Evolutionary conservation across 2,113 vertebrate genomes (phyloP), one percentile per base, ranked within the genome.

Genomic region (Eulacestoma nigropectus): DNA sequence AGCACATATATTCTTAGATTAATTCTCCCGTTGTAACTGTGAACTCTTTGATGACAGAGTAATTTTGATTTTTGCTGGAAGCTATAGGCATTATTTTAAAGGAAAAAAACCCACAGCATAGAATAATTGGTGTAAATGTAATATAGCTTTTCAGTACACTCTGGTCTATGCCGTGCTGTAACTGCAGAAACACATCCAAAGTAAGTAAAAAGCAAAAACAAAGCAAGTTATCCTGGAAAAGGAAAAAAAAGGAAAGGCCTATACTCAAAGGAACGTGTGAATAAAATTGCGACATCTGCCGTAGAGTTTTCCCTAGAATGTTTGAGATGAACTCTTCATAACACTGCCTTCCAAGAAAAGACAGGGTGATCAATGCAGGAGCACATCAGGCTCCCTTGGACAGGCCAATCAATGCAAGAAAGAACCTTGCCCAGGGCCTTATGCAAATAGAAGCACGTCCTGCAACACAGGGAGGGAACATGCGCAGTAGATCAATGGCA

Each of bases 381-480:
- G 99, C 98, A 98, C 98, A 99, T 98, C 98, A 99, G 99, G 98
- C 98, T 99, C 98, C 98, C 98, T 98, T 98, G 99, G 99, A 99
- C 99, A 99, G 99, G 98, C 98, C 99, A 99, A 99, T 99, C 99
- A 99, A 99, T 99, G 99, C 98, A 98, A 99, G 98, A 99, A 99
- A 99, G 98, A 99, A 99, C 99, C 99, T 99, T 99, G 99, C 99
- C 99, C 99, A 99, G 99, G 99, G 99, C 99, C 98, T 99, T 99
- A 99, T 99, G 99, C 99, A 99, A 99, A 99, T 99, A 98, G 98
- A 98, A 98, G 98, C 99, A 99, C 98, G 98, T 99, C 98, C 98
- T 97, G 98, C 98, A 99, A 99, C 98, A 99, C 97, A 97, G 97
- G 98, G 98, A 99, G 98, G 98, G 98, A 98, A 99, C 99, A 99